phyloP scores from a whole-genome alignment of 2,797 vertebrate genomes.

The Uromys caudimaculatus region DNA sequence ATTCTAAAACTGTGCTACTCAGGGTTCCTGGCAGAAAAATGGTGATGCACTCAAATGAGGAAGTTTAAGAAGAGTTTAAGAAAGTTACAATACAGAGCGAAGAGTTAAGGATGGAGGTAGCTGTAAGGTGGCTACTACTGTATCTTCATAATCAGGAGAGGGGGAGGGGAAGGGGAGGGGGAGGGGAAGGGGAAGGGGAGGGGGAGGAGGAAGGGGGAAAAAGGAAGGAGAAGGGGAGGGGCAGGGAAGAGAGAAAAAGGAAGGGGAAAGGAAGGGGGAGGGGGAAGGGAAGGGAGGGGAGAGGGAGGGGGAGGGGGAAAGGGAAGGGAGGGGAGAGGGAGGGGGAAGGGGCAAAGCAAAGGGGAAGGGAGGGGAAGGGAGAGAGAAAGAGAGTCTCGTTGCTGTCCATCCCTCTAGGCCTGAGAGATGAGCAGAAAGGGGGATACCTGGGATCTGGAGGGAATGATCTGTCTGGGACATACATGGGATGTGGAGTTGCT shows the following conservation, averaged over 20 bases:
- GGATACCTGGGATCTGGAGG: not conserved
- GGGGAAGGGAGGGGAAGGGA: no score
- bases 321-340: no score
- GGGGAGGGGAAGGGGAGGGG: no score
- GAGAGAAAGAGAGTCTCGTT: not conserved
- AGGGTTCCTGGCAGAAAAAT: not conserved
- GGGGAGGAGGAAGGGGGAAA: rapidly evolving
- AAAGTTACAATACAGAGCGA: not conserved
- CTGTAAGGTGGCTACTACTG: rapidly evolving
- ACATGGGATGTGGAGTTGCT: not conserved
- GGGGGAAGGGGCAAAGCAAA: no score
- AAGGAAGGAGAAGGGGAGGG: no score
- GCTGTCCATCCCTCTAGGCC: no score
- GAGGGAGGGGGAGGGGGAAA: no score
- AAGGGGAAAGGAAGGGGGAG: no score
- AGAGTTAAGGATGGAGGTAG: not conserved
- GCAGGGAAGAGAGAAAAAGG: no score
- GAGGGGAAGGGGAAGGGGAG: no score
- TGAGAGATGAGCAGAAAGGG: not conserved
- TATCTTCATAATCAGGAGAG: not conserved
- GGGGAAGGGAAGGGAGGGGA: no score
- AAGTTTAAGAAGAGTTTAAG: not conserved
- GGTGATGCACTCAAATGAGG: not conserved
- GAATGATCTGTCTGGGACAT: not conserved
- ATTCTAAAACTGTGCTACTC: not conserved